A percentile compares a stretch with the other conserved stretches of the same genome.
Conservation (phyloP, 2,113 vertebrate species). For the Proterorhinus semilunaris region DNA sequence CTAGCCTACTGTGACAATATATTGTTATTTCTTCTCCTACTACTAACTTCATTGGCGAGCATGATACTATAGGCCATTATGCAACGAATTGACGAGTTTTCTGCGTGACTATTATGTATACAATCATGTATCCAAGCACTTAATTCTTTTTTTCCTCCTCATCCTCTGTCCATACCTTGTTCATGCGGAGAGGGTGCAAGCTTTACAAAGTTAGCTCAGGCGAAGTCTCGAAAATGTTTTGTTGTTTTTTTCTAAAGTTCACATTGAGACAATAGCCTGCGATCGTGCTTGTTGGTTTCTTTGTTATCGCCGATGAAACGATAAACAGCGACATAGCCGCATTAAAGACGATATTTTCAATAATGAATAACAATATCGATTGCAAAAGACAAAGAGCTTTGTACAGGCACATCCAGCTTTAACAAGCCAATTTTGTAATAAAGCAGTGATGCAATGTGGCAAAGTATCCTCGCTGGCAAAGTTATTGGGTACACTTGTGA, state of each 20-base stretch:
- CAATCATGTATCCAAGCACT: constrained; percentile 51
- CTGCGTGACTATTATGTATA: constrained; percentile 61
- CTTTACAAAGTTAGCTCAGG: constrained; percentile 83
- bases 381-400: constrained; percentile 38
- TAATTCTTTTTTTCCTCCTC: constrained; percentile 49
- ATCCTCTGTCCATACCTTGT: constrained; percentile 61
- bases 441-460: constrained; percentile 41
- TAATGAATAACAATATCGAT: constrained; percentile 37
- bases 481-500: not conserved
- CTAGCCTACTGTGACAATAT: constrained; percentile 51
- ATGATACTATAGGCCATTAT: constrained; percentile 72
- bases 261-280: constrained; percentile 50
- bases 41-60: constrained; percentile 68
- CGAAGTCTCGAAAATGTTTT: too few species aligned
- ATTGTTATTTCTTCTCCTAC: constrained; percentile 67
- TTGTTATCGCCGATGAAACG: constrained; percentile 50
- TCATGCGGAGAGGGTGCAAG: constrained; percentile 76
- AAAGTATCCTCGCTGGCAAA: not conserved
- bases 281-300: constrained; percentile 58
- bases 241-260: constrained; percentile 66
- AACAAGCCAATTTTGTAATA: constrained; percentile 76
- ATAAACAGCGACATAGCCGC: constrained; percentile 46
- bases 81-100: constrained; percentile 67
- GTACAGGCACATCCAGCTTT: constrained; percentile 68
- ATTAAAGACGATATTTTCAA: constrained; percentile 58